Base-by-base conservation (phyloP, 2,888 invertebrate species). In the Zygaena filipendulae region DNA sequence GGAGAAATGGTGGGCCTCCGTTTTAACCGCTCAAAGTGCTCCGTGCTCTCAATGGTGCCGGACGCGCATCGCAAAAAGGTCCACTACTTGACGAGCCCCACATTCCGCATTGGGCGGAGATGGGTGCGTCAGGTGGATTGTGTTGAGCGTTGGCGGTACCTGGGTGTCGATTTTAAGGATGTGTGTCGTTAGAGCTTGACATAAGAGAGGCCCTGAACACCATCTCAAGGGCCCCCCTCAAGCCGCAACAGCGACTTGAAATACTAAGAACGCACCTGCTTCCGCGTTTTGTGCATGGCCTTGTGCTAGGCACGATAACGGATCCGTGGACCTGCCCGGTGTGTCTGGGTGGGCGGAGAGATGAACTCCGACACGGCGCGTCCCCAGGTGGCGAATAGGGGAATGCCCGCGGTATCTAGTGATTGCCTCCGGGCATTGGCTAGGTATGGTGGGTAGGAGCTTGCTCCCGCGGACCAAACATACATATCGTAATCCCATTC, bases 181-280 rank as follows among this genome's bases (percentile, higher is more conserved):
- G 42, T 40, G 36, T 25, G 20, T 30, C 20, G 25, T 35, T 46
- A 25, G 42, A 48, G 38, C 38, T 35, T 3, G 50, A 40, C 35
- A 48, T 49, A 30, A 30, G 28, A 22, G 18, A 26, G 14, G 43
- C 42, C 14, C 30, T 63, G 3, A 14, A 33, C 1, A 42, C 53
- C 24, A 42, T 56, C 21, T 35, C 43, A 10, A 35, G 38, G 25
- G 52, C 59, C 0, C 57, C 61, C 0, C 41, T 68, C 6, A 64
- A 64, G 35, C 66, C 62, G 3, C n/a, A n/a, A n/a, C n/a, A n/a
- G n/a, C 45, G 59, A 38, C 27, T 64, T 6, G 46, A 53, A 21
- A 35, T 60, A 0, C 34, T 68, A 22, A 40, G 59, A 33, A 43
- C 33, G 2, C 48, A 59, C 43, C 44, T 70, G 18, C 37, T 69